A percentile compares a stretch with the other conserved stretches of the same genome.
These are phyloP conservation scores for Drosophila insularis DNA, from an alignment of 1,140 invertebrate genomes.

Conservation along the genomic window DNA sequence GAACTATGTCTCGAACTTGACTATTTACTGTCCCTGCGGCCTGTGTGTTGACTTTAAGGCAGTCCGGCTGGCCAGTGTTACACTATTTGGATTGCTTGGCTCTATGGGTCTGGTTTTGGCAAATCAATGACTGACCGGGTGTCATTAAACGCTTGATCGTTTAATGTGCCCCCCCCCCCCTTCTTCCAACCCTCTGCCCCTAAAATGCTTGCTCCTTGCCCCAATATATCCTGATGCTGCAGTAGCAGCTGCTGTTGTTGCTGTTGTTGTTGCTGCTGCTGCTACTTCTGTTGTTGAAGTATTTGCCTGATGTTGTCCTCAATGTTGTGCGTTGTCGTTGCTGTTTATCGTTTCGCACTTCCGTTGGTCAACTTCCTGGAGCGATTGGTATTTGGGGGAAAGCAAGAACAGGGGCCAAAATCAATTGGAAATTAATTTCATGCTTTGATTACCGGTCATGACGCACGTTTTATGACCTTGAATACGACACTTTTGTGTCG, in stretches of 20 bases:
- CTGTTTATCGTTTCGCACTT: conserved; percentile 81
- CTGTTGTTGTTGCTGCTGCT: conserved; percentile 31
- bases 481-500: conserved; percentile 77
- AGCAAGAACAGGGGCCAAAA: conserved; percentile 66
- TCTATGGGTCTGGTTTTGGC: conserved; percentile 48
- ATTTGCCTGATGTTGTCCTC: conserved; percentile 39
- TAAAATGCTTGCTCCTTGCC: conserved; percentile 16
- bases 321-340: conserved; percentile 38
- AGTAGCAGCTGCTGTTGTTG: conserved; percentile 19
- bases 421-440: conserved; percentile 81
- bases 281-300: conserved; percentile 39
- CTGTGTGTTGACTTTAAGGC: conserved; percentile 68
- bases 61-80: conserved; percentile 38
- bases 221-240: conserved; percentile 11
- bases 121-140: conserved; percentile 77
- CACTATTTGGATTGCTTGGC: conserved; percentile 22
- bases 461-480: conserved; percentile 80
- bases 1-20: conserved; percentile 55
- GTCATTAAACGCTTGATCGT: conserved; percentile 80
- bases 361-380: conserved; percentile 78
- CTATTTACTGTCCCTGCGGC: conserved; percentile 71
- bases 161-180: conserved; percentile 59
- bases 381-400: conserved; percentile 50
- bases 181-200: not conserved
- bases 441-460: conserved; percentile 80